phyloP scores from a whole-genome alignment of 2,888 invertebrate species.

The Orchesella flavescens region DNA sequence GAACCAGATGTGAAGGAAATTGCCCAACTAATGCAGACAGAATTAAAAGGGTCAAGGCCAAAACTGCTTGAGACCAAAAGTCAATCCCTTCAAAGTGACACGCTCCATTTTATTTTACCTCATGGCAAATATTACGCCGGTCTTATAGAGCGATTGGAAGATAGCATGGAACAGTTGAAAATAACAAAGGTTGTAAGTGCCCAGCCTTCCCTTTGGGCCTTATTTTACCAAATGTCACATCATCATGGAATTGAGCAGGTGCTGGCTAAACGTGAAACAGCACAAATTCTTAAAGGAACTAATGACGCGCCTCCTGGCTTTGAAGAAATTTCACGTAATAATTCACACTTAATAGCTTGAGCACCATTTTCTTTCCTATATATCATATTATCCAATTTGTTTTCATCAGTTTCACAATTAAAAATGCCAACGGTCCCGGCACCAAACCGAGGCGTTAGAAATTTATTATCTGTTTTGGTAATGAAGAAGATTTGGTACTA shows the following conservation, averaged over 20 bases:
- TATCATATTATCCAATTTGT: no score
- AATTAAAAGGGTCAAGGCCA: slow-evolving; percentile 24
- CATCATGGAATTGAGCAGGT: slow-evolving; percentile 39
- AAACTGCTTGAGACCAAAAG: slow-evolving; percentile 32
- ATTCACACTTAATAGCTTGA: no score
- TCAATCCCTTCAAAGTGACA: slow-evolving; percentile 10
- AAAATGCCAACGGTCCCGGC: not conserved
- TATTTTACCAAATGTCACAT: slow-evolving; percentile 45
- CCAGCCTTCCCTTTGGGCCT: slow-evolving; percentile 47
- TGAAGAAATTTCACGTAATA: not conserved
- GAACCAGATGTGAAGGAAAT: not conserved
- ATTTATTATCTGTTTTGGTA: slow-evolving; percentile 1
- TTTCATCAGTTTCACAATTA: not conserved
- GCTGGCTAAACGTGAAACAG: slow-evolving; percentile 23
- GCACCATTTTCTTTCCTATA: not conserved
- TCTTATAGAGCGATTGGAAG: slow-evolving; percentile 50
- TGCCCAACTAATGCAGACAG: slow-evolving; percentile 17
- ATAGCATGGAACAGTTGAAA: slow-evolving; percentile 27
- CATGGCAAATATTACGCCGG: slow-evolving; percentile 39
- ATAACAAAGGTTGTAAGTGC: slow-evolving; percentile 42
- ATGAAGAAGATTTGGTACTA: slow-evolving; percentile 55
- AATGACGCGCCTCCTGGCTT: slow-evolving; percentile 32
- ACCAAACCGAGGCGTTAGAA: not conserved
- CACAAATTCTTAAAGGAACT: slow-evolving; percentile 13
- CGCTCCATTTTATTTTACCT: slow-evolving; percentile 39